Evolutionary conservation across 1,140 invertebrate species (phyloP).

Genomic region (Himalopsyche phryganea): DNA sequence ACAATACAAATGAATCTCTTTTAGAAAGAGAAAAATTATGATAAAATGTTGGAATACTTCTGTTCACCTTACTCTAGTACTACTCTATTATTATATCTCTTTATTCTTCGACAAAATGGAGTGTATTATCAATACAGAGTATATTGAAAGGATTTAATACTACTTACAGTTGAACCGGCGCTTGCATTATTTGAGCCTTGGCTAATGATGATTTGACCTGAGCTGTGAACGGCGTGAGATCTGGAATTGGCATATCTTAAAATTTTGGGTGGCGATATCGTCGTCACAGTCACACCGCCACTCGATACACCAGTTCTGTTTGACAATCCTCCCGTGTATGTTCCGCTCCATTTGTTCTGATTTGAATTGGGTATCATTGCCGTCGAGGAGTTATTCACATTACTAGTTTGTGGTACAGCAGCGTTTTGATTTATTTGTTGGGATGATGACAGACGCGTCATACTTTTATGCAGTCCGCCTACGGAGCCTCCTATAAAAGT

Average conservation of each 20-base stretch:
- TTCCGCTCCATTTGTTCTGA: conserved; percentile 49
- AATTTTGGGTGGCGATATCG: conserved; percentile 53
- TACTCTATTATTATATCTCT: too few species aligned
- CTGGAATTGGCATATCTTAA: conserved; percentile 38
- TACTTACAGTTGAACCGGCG: conserved; percentile 24
- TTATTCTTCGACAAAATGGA: too few species aligned
- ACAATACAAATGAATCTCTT: too few species aligned
- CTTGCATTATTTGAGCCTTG: conserved; percentile 20
- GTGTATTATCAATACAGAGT: too few species aligned
- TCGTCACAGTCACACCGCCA: conserved; percentile 63
- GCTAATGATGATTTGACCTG: conserved; percentile 32
- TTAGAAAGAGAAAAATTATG: too few species aligned
- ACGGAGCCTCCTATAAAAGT: conserved; percentile 59
- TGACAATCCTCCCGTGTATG: conserved; percentile 13
- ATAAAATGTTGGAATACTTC: too few species aligned
- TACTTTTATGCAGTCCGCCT: conserved; percentile 74
- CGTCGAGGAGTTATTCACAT: conserved; percentile 39
- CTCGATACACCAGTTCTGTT: conserved; percentile 45
- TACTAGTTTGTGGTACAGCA: conserved; percentile 38
- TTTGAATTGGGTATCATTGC: conserved; percentile 46
- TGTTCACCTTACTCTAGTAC: too few species aligned
- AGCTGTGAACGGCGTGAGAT: conserved; percentile 22
- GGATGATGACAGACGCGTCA: conserved; percentile 74
- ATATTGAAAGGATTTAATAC: background rate
- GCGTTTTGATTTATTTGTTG: conserved; percentile 60